Base-by-base conservation (phyloP, 2,113 vertebrate genomes). In the Psettodes erumei region DNA sequence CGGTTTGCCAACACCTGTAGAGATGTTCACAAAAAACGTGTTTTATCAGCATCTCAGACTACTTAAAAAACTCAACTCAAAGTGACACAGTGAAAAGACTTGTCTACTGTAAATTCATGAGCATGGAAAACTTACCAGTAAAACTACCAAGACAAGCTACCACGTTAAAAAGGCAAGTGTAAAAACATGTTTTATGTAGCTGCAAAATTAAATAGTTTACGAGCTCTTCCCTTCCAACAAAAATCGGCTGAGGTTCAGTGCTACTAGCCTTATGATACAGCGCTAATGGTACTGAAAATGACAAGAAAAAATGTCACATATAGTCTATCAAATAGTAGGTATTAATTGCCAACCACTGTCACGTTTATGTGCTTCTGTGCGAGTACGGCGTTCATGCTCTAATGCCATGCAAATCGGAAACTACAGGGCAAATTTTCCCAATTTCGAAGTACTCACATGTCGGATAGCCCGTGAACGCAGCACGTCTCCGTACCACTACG, bases 401-500 rank as follows among this genome's bases (percentile, higher is more conserved):
- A 13, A 50, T 5, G 23, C 25, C 47, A 50, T 5, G 45, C n/a
- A 10, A 23, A 3, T 48, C 9, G n/a, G 45, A 48, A 48, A 48
- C 25, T 8, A 47, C 43, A 21, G 21, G 23, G 4, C 10, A 12
- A 23, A 23, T 23, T 21, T 12, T 45, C 1, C 51, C 16, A 42
- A 48, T 23, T 16, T 5, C 2, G 0, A 0, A 23, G 11, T 0
- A 0, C 0, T 45, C 28, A 18, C 0, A 48, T 86, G 73, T 83
- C 89, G 85, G 11, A 86, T 74, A 4, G 73, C 37, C 3, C 82
- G 0, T 30, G 66, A 90, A 91, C 7, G 91, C 84, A 65, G 4
- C 81, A 55, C 19, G 66, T 65, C 77, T 87, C 72, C 37, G 70
- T 71, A 77, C 80, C 79, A 76, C 85, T 79, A 79, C 75, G 21